phyloP scores from a whole-genome alignment of 2,888 invertebrate species.

The Synanthedon myopaeformis region DNA sequence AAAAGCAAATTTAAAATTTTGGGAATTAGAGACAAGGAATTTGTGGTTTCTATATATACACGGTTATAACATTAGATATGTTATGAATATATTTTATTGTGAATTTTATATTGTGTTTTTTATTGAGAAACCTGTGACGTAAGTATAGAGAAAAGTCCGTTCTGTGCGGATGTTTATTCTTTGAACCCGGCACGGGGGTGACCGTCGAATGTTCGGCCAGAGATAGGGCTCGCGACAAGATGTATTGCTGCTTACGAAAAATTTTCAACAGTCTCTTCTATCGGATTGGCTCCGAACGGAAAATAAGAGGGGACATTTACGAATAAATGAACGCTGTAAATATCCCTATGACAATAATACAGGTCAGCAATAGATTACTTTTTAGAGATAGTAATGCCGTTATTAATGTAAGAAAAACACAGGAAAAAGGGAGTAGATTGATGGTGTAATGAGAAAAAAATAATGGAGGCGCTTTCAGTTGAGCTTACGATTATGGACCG shows the following conservation, averaged over 20 bases:
- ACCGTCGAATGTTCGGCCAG: slow-evolving; percentile 65
- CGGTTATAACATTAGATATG: no score
- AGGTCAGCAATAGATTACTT: slow-evolving; percentile 69
- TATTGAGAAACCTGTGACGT: neutral
- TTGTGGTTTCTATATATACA: no score
- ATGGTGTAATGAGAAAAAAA: slow-evolving; percentile 40
- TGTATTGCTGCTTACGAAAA: slow-evolving; percentile 71
- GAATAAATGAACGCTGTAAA: slow-evolving; percentile 68
- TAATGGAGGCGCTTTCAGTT: slow-evolving; percentile 31
- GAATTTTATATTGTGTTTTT: no score
- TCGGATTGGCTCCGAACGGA: slow-evolving; percentile 68
- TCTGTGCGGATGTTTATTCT: slow-evolving; percentile 17
- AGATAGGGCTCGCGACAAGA: slow-evolving; percentile 69
- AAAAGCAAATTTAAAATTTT: no score
- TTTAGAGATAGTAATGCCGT: slow-evolving; percentile 53
- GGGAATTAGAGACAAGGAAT: no score
- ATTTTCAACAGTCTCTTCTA: slow-evolving; percentile 67
- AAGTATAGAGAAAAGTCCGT: neutral
- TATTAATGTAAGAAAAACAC: slow-evolving; percentile 67
- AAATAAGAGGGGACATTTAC: slow-evolving; percentile 68
- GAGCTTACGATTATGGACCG: slow-evolving; percentile 21
- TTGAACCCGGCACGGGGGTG: slow-evolving; percentile 49
- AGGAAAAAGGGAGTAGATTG: slow-evolving; percentile 50
- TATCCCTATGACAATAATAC: slow-evolving; percentile 70
- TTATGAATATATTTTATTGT: no score